A percentile compares a stretch with the other conserved stretches of the same genome.
These are phyloP conservation scores for Pipistrellus kuhlii DNA, from an alignment of 2,797 vertebrate species.

Conservation along the genomic window DNA sequence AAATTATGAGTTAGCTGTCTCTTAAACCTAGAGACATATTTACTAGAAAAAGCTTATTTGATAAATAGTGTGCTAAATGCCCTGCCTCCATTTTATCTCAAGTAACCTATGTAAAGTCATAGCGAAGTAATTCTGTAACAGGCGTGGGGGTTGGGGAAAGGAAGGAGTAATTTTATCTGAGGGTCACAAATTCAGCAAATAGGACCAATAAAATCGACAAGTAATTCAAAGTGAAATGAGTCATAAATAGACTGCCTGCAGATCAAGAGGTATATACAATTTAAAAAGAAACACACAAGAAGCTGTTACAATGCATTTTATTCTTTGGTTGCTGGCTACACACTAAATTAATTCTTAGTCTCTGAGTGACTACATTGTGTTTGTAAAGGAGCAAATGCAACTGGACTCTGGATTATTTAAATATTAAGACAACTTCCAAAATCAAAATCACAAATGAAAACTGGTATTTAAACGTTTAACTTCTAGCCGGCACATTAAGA, in stretches of 20 bases:
- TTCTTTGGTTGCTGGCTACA: constrained; percentile 42
- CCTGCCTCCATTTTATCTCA: constrained; percentile 57
- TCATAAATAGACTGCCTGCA: constrained; percentile 27
- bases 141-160: background rate
- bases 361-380: constrained; percentile 12
- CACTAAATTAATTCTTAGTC: constrained; percentile 48
- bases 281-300: background rate
- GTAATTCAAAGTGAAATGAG: constrained; percentile 60
- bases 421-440: constrained; percentile 66
- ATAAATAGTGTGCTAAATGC: constrained; percentile 8
- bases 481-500: constrained; percentile 45
- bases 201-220: constrained; percentile 56
- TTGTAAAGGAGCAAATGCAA: constrained; percentile 47
- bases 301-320: background rate
- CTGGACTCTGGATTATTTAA: constrained; percentile 19
- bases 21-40: constrained; percentile 38
- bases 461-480: constrained; percentile 58
- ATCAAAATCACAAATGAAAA: constrained; percentile 63
- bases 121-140: constrained; percentile 4
- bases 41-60: constrained; percentile 11
- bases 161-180: constrained; percentile 48
- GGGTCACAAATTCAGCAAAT: constrained; percentile 61
- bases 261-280: constrained; percentile 19
- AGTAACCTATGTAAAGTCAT: constrained; percentile 45
- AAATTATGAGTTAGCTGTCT: constrained; percentile 33